These are phyloP conservation scores for Melozone crissalis DNA, from an alignment of 2,113 vertebrate species.

Conservation along the genomic window DNA sequence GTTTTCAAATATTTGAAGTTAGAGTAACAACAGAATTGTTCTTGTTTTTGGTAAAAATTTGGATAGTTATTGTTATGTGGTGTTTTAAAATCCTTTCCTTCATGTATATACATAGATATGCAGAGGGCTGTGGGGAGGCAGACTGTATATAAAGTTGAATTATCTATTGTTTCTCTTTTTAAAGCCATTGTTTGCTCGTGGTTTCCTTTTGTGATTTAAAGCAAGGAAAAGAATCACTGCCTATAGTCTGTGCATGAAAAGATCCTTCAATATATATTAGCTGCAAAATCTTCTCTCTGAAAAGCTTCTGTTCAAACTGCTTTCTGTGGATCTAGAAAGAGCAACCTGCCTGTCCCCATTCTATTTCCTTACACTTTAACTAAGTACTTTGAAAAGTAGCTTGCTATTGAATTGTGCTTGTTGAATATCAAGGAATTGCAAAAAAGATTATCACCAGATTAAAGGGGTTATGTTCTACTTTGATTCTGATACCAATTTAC, in stretches of 20 bases:
- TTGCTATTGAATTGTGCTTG: background rate
- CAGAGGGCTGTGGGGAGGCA: background rate
- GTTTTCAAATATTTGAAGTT: background rate
- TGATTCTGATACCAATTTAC: background rate
- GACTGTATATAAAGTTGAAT: constrained; percentile 3
- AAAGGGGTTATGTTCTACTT: background rate
- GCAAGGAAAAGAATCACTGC: background rate
- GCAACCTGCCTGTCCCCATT: background rate
- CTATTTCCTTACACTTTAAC: background rate
- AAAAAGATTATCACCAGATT: background rate
- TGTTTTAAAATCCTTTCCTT: background rate
- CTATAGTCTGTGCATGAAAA: constrained; percentile 9
- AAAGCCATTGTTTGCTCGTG: constrained; percentile 15
- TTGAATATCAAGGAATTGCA: background rate
- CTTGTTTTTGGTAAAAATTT: background rate
- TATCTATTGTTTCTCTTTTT: constrained; percentile 53
- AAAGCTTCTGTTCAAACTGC: constrained; percentile 12
- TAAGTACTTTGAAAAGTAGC: background rate
- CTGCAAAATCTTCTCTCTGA: constrained; percentile 15
- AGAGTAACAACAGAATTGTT: background rate
- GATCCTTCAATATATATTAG: background rate
- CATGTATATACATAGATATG: background rate
- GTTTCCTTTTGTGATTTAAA: constrained; percentile 55
- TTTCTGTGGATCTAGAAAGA: constrained; percentile 26
- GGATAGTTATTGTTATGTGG: background rate